Evolutionary conservation across 2,797 vertebrate species (phyloP), one percentile per base, ranked within the genome.

Genomic region (Ptychadena robeensis): DNA sequence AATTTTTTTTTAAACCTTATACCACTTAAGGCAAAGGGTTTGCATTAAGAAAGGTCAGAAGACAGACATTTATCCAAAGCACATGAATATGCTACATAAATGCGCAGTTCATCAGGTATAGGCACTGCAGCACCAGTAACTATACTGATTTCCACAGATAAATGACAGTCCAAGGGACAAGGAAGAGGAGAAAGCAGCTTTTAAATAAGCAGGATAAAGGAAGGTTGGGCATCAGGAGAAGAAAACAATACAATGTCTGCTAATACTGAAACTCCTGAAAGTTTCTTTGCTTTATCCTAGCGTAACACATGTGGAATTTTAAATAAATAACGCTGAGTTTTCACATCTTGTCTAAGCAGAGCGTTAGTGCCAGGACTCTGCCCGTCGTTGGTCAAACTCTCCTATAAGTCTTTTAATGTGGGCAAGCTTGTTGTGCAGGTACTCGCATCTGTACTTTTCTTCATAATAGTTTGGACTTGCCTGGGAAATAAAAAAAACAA

Each of bases 341-440:
- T 92, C 90, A 91, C 88, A 86, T 88, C 87, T 88, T 86, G 82
- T 84, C 66, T 30, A 84, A 88, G 86, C 83, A 87, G 87, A 88
- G 79, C 63, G 86, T 90, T 94, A 95, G 88, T 91, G 92, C 94
- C 92, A 94, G 31, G 90, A 87, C 88, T 92, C 92, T 77, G 91
- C 92, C 88, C 93, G 92, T 86, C 88, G 93, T 90, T 96, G 92
- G 93, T 98, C 96, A 86, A 95, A 98, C 88, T 97, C 96, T 81
- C 91, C 91, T 89, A 98, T 95, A 14, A 96, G 94, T 85, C 93
- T 92, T 90, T 97, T 97, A 90, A 97, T 97, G 88, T 96, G 96
- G 87, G 95, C 94, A 91, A 97, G 89, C 92, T 97, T 97, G 89
- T 95, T 95, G 92, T 97, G 96, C 90, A 97, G 95, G 88, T 97